These are phyloP conservation scores for Zophobas morio DNA, from an alignment of 1,140 invertebrate genomes.

Conservation along the genomic window DNA sequence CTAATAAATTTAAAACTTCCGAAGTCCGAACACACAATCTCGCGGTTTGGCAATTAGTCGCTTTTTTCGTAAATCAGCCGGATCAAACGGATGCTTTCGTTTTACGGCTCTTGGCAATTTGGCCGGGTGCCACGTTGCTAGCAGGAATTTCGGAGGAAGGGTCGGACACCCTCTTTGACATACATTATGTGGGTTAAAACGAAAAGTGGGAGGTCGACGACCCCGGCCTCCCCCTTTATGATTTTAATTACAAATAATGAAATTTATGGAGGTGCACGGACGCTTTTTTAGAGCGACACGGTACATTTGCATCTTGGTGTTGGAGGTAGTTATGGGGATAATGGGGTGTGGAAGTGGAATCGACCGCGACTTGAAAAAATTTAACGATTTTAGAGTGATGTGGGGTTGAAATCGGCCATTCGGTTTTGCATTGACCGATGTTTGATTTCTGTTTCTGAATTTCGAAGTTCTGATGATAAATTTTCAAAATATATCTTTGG, in stretches of 20 bases:
- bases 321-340: background rate
- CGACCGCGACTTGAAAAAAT: background rate
- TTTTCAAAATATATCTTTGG: too few species aligned
- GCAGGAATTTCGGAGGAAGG: background rate
- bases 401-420: too few species aligned
- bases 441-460: too few species aligned
- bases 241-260: constrained; percentile 39
- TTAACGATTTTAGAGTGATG: background rate
- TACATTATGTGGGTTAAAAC: constrained; percentile 29
- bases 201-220: constrained; percentile 19
- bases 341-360: background rate
- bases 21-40: too few species aligned
- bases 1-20: too few species aligned
- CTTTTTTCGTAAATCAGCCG: background rate
- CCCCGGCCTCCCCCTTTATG: constrained; percentile 21
- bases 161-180: constrained; percentile 6
- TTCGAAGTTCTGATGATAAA: too few species aligned
- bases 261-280: constrained; percentile 32
- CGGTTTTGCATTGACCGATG: too few species aligned
- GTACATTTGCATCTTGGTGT: constrained; percentile 13
- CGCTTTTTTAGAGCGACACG: background rate
- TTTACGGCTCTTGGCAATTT: background rate
- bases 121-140: constrained; percentile 19
- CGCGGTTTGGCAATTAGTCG: too few species aligned
- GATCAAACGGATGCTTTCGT: constrained; percentile 15